phyloP scores from a whole-genome alignment of 2,113 vertebrate species.

The Pluvialis apricaria region DNA sequence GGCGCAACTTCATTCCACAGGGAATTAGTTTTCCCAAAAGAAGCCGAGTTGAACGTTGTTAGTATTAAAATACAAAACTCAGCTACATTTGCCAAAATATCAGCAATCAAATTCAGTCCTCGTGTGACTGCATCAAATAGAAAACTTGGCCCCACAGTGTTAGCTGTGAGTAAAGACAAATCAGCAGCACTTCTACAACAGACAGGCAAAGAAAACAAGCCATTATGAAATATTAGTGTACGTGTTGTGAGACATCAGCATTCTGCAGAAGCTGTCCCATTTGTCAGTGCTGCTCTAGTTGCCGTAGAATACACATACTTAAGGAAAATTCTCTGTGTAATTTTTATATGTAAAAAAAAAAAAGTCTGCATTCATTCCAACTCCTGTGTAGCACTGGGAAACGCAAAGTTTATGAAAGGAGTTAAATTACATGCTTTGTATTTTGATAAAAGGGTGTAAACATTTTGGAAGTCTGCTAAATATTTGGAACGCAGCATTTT shows the following conservation, averaged over 20 bases:
- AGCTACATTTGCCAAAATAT: neutral
- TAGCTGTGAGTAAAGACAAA: neutral
- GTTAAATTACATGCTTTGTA: slow-evolving; percentile 20
- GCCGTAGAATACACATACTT: neutral
- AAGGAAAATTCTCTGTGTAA: neutral
- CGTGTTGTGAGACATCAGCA: neutral
- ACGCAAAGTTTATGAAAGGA: neutral
- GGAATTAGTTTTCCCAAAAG: neutral
- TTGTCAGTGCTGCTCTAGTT: slow-evolving; percentile 15
- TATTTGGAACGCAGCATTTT: slow-evolving; percentile 51
- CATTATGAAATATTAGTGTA: neutral
- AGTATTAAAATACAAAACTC: neutral
- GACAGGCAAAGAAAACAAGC: neutral
- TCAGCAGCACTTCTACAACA: neutral
- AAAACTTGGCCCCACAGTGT: neutral
- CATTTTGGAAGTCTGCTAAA: slow-evolving; percentile 23
- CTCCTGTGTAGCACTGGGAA: neutral
- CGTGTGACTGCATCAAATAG: neutral
- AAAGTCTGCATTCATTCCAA: neutral
- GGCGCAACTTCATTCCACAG: neutral
- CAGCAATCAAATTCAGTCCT: neutral
- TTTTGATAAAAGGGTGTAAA: slow-evolving; percentile 31
- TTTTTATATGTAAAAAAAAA: neutral
- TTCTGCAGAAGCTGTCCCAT: neutral
- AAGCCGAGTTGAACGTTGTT: neutral